Evolutionary conservation across 2,113 vertebrate species (phyloP).

Genomic region (Vanacampus margaritifer): DNA sequence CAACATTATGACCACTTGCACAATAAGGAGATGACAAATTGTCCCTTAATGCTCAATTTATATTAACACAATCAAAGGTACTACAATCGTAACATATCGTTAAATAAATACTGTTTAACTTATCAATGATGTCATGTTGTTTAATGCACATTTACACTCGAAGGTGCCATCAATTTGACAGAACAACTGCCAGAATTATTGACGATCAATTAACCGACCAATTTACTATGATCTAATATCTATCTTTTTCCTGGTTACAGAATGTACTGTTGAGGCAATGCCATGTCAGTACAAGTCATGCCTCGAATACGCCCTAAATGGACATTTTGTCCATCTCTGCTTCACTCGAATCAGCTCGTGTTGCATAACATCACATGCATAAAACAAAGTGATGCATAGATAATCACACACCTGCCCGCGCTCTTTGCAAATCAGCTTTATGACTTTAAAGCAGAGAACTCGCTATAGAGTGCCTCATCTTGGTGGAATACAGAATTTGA

Average conservation of each 20-base stretch:
- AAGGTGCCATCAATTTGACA: too few relatives aligned
- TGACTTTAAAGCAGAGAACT: conserved; percentile 26
- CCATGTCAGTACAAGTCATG: not conserved
- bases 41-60: too few relatives aligned
- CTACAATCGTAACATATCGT: too few relatives aligned
- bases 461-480: conserved; percentile 13
- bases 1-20: not conserved
- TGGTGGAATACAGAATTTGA: not conserved
- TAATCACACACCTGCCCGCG: conserved; percentile 46
- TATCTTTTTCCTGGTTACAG: not conserved
- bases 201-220: not conserved
- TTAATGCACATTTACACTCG: too few relatives aligned
- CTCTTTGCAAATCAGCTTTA: conserved; percentile 21
- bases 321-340: conserved; percentile 15
- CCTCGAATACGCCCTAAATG: not conserved
- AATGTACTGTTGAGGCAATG: not conserved
- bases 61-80: too few relatives aligned
- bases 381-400: conserved; percentile 53
- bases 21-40: too few relatives aligned
- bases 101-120: too few relatives aligned
- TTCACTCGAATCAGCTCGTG: conserved; percentile 28
- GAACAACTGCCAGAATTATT: not conserved
- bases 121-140: too few relatives aligned
- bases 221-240: too few relatives aligned
- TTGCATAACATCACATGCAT: conserved; percentile 61